Conservation (phyloP, 2,888 invertebrate species). For the Papilio demoleus region DNA sequence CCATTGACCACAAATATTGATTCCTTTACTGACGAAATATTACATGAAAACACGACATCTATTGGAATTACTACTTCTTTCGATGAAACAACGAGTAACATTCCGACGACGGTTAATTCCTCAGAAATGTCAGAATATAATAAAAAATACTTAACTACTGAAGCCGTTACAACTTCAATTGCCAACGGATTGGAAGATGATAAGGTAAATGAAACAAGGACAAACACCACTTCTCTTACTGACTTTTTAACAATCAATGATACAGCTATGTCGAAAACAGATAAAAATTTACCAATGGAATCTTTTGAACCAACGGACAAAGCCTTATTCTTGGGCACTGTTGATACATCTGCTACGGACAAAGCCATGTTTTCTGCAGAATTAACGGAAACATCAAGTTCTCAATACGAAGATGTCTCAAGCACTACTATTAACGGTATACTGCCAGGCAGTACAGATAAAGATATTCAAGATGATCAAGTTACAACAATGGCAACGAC, state of each 20-base stretch:
- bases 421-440: not conserved
- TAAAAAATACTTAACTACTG: not conserved
- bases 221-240: not conserved
- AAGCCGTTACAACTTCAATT: not conserved
- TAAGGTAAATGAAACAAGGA: not conserved
- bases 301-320: not conserved
- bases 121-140: not conserved
- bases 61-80: not conserved
- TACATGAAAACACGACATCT: not conserved
- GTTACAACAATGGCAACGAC: not conserved
- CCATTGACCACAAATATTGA: not conserved
- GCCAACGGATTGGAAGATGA: not conserved
- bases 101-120: not conserved
- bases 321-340: too few relatives aligned
- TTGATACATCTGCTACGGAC: not conserved
- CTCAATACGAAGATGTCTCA: not conserved
- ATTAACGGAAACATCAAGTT: constrained; percentile 1
- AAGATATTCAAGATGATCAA: not conserved
- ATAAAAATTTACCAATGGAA: not conserved
- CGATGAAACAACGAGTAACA: constrained; percentile 2
- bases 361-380: not conserved
- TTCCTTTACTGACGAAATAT: not conserved
- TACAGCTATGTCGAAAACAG: not conserved
- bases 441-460: not conserved
- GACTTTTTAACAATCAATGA: not conserved